Evolutionary conservation across 2,797 vertebrate species (phyloP).

Genomic region (Lepilemur septentrionalis): DNA sequence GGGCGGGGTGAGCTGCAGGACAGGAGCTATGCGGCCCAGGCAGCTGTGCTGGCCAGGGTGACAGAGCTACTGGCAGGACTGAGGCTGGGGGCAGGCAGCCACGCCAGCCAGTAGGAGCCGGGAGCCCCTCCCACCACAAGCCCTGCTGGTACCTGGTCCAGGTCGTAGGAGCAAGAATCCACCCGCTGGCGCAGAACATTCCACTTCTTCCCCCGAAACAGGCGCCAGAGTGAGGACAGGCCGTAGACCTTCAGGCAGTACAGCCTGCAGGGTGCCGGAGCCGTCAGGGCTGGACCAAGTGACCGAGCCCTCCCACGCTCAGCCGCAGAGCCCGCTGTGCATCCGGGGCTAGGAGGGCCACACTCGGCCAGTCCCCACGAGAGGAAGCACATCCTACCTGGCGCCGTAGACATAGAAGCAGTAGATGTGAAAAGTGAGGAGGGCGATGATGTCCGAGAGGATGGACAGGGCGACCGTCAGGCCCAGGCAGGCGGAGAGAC

Average conservation of each 20-base stretch:
- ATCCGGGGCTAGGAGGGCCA: background rate
- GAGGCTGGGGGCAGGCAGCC: background rate
- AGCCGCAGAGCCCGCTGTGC: background rate
- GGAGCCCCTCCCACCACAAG: background rate
- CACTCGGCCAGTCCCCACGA: rapidly evolving
- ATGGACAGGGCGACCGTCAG: slow-evolving; percentile 94
- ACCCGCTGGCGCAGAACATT: slow-evolving; percentile 96
- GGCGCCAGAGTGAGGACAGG: slow-evolving; percentile 96
- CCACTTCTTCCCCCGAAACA: slow-evolving; percentile 99
- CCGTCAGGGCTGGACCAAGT: background rate
- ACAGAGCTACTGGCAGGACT: background rate
- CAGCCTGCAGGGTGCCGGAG: slow-evolving; percentile 84
- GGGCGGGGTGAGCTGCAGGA: background rate
- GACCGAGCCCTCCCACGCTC: too few relatives aligned
- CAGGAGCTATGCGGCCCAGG: background rate
- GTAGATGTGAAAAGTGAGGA: slow-evolving; percentile 99
- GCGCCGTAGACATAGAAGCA: slow-evolving; percentile 99
- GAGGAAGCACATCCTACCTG: slow-evolving; percentile 85
- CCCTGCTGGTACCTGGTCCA: slow-evolving; percentile 92
- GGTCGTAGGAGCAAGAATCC: slow-evolving; percentile 97
- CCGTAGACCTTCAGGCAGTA: slow-evolving; percentile 97
- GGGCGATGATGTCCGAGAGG: slow-evolving; percentile 95
- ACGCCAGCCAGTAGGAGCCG: background rate
- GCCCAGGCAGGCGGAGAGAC: slow-evolving; percentile 94
- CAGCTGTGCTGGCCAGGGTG: background rate